Evolutionary conservation across 2,113 vertebrate species (phyloP).

Genomic region (Percina caprodes): DNA sequence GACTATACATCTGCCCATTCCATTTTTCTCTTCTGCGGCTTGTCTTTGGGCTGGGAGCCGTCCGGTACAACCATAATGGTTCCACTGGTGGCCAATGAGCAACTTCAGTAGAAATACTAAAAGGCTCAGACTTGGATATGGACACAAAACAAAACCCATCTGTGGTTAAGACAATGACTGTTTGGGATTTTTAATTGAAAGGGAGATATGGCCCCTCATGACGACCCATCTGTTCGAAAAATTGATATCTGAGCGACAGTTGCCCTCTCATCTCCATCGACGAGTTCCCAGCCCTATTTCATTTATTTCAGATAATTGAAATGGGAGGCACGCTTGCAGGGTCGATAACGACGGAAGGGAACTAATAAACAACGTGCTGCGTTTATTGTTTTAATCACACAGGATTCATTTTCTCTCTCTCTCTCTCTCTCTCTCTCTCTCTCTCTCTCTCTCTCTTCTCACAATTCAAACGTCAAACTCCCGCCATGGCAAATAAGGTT

Average conservation of each 20-base stretch:
- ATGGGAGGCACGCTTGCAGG: slow-evolving; percentile 56
- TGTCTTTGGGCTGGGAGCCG: not conserved
- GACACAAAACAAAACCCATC: slow-evolving; percentile 75
- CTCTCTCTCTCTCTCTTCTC: too few species aligned
- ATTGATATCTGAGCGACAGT: slow-evolving; percentile 75
- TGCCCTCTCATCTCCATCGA: slow-evolving; percentile 75
- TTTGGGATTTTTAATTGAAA: slow-evolving; percentile 79
- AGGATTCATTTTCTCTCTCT: slow-evolving; percentile 31
- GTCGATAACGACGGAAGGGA: slow-evolving; percentile 55
- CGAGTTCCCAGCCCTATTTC: slow-evolving; percentile 68
- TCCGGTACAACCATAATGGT: slow-evolving; percentile 13
- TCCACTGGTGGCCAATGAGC: slow-evolving; percentile 44
- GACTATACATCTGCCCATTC: too few species aligned
- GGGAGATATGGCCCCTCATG: slow-evolving; percentile 74
- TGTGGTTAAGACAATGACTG: slow-evolving; percentile 76
- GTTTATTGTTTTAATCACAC: slow-evolving; percentile 73
- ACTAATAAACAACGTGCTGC: slow-evolving; percentile 68
- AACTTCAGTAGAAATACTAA: slow-evolving; percentile 45
- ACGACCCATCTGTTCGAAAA: slow-evolving; percentile 79
- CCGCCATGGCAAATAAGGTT: not conserved
- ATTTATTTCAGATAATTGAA: slow-evolving; percentile 80
- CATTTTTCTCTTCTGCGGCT: slow-evolving; percentile 13
- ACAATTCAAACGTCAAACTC: slow-evolving; percentile 29
- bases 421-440: too few species aligned
- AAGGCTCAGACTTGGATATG: slow-evolving; percentile 52